Evolutionary conservation across 37 sponge, comb jelly and placozoan species (phyloP), one percentile per base, ranked within the genome.

Genomic region (Cliona cf. orientalis): DNA sequence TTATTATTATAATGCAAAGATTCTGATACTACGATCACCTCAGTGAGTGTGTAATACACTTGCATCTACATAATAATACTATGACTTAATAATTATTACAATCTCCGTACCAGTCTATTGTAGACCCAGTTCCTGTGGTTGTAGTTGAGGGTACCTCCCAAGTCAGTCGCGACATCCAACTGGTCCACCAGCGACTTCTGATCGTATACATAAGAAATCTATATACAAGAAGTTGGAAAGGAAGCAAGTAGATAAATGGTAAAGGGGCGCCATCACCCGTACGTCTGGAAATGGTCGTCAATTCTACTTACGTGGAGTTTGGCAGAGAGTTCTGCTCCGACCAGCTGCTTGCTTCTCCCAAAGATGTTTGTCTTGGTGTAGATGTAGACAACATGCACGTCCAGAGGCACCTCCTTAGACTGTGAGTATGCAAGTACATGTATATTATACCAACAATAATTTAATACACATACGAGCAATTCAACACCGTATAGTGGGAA

Each of bases 61-160:
- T n/a, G n/a, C n/a, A n/a, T n/a, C n/a, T n/a, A n/a, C n/a, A n/a
- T n/a, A n/a, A n/a, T n/a, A n/a, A n/a, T n/a, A n/a, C n/a, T n/a
- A n/a, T n/a, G n/a, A n/a, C n/a, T n/a, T n/a, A n/a, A n/a, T n/a
- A n/a, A n/a, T n/a, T n/a, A n/a, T n/a, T n/a, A n/a, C n/a, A n/a
- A n/a, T n/a, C n/a, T n/a, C n/a, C 83, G 65, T 41, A 91, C 92
- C 57, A 78, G n/a, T 72, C 66, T 78, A 33, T 80, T 83, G 37
- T 46, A 36, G 36, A 87, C 42, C 92, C 92, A 92, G 29, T 43
- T 33, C 46, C 59, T 31, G 43, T 92, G 92, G 43, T 75, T 60
- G 60, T 92, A 92, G 46, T 68, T 14, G 53, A 92, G 61, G 4
- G 56, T 38, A 19, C 92, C 92, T 36, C 89, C 89, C 61, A 87